Evolutionary conservation across 2,113 vertebrate species (phyloP), one percentile per base, ranked within the genome.

Genomic region (Rhinichthys klamathensis): DNA sequence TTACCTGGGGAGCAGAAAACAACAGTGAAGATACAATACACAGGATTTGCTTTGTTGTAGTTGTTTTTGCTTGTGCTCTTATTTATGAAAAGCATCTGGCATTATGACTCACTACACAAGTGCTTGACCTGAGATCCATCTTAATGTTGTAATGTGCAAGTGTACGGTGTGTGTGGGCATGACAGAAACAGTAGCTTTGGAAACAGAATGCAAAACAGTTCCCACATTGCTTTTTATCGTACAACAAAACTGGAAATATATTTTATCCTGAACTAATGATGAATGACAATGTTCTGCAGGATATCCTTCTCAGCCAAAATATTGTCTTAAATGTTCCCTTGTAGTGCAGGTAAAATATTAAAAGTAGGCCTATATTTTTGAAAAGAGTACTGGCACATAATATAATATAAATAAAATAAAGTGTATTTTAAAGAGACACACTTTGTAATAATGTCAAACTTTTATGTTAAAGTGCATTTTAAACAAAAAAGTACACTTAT

Each of bases 1-100:
- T 87, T 86, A 27, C 84, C 88, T 87, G 32, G 35, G 75, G 9
- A 65, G 21, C 12, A 82, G 8, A 58, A n/a, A 56, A 27, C 44
- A 81, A 67, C 49, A 65, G n/a, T 67, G 60, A 44, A 65, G 46
- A 80, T 65, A 65, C 41, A 25, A 35, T 16, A 70, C 35, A 32
- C 16, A 18, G 15, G 2, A 61, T 41, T 75, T 44, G 23, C 35
- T 41, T 51, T 69, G 10, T 27, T 63, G 41, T 41, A 9, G 41
- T 2, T 2, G 41, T 65, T 21, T 3, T 56, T 65, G 23, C 16
- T 54, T n/a, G 4, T 41, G 38, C 4, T 41, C 51, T 30, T 15
- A 70, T 18, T 63, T 16, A 16, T 49, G 32, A 77, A 35, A 61
- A 54, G 10, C 30, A 78, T 32, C 73, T 23, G 46, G 9, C 46